Percentiles rank a stretch among this genome's conserved stretches.
Evolutionary conservation across 2,797 vertebrate species (phyloP).

Genomic region (Bovichtus diacanthus): DNA sequence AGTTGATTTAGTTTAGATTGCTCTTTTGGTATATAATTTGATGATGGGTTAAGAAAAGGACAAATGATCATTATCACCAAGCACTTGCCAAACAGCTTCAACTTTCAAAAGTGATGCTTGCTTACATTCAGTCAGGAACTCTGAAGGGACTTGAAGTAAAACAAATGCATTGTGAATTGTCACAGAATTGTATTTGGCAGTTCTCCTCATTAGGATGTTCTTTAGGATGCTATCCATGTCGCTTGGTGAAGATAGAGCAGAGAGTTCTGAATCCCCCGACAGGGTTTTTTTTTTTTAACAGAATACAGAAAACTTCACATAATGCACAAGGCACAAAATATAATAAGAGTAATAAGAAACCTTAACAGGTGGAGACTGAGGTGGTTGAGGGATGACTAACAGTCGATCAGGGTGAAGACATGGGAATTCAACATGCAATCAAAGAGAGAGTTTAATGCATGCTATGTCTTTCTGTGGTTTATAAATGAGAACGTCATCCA

Average conservation of each 20-base stretch:
- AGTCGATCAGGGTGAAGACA: neutral
- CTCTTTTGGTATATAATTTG: slow-evolving; percentile 26
- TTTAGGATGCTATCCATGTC: neutral
- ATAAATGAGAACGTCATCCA: neutral
- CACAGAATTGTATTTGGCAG: neutral
- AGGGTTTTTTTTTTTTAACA: neutral
- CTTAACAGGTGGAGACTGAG: neutral
- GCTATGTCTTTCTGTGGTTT: neutral
- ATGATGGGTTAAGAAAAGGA: slow-evolving; percentile 12
- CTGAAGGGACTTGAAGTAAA: neutral
- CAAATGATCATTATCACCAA: neutral
- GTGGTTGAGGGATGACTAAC: neutral
- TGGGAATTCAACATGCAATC: neutral
- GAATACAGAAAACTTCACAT: neutral
- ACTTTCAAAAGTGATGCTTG: neutral
- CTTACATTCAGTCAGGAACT: slow-evolving; percentile 1
- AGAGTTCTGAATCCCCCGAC: neutral
- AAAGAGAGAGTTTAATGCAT: neutral
- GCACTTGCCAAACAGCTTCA: slow-evolving; percentile 7
- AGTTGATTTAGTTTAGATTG: slow-evolving; percentile 25
- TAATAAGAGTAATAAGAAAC: neutral
- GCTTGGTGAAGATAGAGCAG: neutral
- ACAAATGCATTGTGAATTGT: neutral
- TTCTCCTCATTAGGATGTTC: neutral
- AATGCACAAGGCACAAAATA: neutral